Evolutionary conservation across 2,113 vertebrate species (phyloP), one percentile per base, ranked within the genome.

Genomic region (Phodopus roborovskii): DNA sequence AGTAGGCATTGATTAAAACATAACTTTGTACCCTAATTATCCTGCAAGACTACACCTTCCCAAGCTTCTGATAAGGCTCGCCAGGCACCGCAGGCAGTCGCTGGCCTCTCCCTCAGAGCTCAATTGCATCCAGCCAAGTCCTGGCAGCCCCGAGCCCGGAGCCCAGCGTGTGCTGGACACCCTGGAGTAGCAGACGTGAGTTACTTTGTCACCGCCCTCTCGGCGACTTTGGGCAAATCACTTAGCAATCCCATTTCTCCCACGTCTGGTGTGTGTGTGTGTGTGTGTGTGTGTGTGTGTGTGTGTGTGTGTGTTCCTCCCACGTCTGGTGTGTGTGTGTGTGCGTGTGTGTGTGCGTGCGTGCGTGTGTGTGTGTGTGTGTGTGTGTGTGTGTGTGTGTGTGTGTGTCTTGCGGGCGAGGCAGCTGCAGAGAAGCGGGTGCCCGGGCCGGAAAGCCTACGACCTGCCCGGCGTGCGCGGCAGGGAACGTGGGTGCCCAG

Each of bases 11-110:
- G 95, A 86, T 3, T 79, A 82, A 62, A 96, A 93, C 82, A 56
- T 78, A 90, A 93, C 96, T 96, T 82, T 81, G 95, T 36, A 78
- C 53, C 24, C 92, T n/a, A n/a, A 28, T 81, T 42, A 83, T 48
- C 28, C 60, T 66, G 53, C 88, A 22, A 48, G 70, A 45, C 91
- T n/a, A 42, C 96, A n/a, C 85, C 92, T 81, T 88, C 82, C 58
- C 94, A 82, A 85, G 77, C 58, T 17, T 84, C 73, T 36, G 81
- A 15, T 48, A 78, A 15, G 70, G 45, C 60, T 64, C 56, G 75
- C 62, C 68, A 1, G 73, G 95, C 90, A 58, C 87, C 79, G 39
- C 56, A 39, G 83, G 83, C 56, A 56, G 10, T 42, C 56, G 58
- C 50, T 19, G 9, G 45, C 36, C 62, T 77, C 22, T 11, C 81